These are phyloP conservation scores for Felis catus DNA, from an alignment of 2,113 vertebrate genomes.

Conservation along the genomic window F.catus_Fca126_mat1.0 CM031415.1:79809501-79810000, in stretches of 20 bases:
- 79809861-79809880: neutral
- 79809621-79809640: conserved; percentile 14
- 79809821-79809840: conserved; percentile 30
- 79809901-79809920: conserved; percentile 6
- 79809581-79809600: neutral
- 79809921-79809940: conserved; percentile 4
- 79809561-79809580: conserved; percentile 23
- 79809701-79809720: conserved; percentile 27
- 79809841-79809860: neutral
- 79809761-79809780: neutral
- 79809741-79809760: neutral
- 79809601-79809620: neutral
- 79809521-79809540: neutral
- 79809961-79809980: conserved; percentile 11
- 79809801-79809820: neutral
- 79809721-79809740: neutral
- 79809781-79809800: neutral
- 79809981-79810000: neutral
- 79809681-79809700: neutral
- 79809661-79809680: conserved; percentile 46
- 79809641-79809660: conserved; percentile 24
- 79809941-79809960: neutral
- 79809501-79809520: neutral
- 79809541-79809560: conserved; percentile 53
- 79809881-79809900: neutral